Base-by-base conservation (phyloP, 2,888 invertebrate genomes). In the Scaptomyza reducta region DNA sequence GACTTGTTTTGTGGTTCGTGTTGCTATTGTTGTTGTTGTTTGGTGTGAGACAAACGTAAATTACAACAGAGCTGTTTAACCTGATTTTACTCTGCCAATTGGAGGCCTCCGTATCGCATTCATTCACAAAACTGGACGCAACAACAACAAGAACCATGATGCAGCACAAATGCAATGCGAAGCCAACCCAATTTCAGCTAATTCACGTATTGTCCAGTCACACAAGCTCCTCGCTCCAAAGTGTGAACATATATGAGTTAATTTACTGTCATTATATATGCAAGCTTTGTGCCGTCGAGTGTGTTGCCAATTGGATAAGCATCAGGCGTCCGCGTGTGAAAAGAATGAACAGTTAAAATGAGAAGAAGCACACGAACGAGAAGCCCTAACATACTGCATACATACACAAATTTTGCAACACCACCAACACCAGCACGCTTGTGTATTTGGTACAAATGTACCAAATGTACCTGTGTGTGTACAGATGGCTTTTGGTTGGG, bases 11-110 rank as follows among this genome's bases (percentile, higher is more conserved):
- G 31, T 55, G 27, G 57, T 11, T 51, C 35, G 35, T 44, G 27
- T 45, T 51, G 55, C 27, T 60, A 49, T 14, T 55, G 53, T 13
- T 54, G 51, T 42, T 54, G 63, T 35, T 58, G 66, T 16, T 54
- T 68, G 51, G 7, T 38, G 51, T 46, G 66, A 51, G 70, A 65
- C 82, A 70, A 74, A 77, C 74, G 62, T 71, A 76, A 78, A 68
- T 77, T 74, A 77, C 75, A 79, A 66, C 70, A 63, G 80, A 82
- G 88, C 72, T 74, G 88, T 78, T 87, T 87, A 88, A 87, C 86
- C 88, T 88, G 86, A 88, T 84, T 82, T 81, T 58, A 67, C 22
- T 65, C 71, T 57, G 79, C 75, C 69, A 83, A 79, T 83, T 83
- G 56, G 35, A 51, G 62, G 41, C 56, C 63, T 9, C 58, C 46